Evolutionary conservation across 2,888 invertebrate species (phyloP), one percentile per base, ranked within the genome.

Genomic region (Sicus ferrugineus): DNA sequence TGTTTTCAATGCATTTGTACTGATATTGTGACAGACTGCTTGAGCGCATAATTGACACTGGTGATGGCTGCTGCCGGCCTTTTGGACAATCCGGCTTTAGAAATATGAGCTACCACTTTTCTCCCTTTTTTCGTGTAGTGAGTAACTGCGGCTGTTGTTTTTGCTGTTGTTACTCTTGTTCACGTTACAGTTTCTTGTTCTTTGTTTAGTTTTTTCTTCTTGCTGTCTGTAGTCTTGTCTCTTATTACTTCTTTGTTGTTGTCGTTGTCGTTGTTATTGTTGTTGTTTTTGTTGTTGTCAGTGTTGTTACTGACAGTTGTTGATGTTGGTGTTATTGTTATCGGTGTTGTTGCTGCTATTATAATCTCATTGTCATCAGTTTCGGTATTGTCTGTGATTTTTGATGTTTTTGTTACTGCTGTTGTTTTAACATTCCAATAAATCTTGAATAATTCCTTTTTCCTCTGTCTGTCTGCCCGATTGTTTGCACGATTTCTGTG

Each of bases 381-480:
- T n/a, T n/a, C n/a, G n/a, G n/a, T 28, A 50, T 67, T 74, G 68
- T 72, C 72, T 72, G 38, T 72, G 64, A 69, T 68, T 73, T n/a
- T 48, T 14, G 48, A 19, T 52, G 52, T 52, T 52, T 4, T 52
- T n/a, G 23, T 9, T 54, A 16, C 28, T 56, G 56, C 28, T 56
- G 9, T 23, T 14, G 16, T 23, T 38, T 38, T 61, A 38, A 38
- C n/a, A n/a, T n/a, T n/a, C n/a, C n/a, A n/a, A n/a, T n/a, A n/a
- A n/a, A n/a, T n/a, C n/a, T n/a, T n/a, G n/a, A n/a, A n/a, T n/a
- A n/a, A n/a, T n/a, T n/a, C n/a, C n/a, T 61, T 30, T 5, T 42
- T 14, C 14, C 38, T 28, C 28, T 9, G 42, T 42, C 14, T 9
- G 42, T 42, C 9, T 42, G 42, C n/a, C 14, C 9, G 11, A n/a